These are phyloP conservation scores for Chiropotes sagulatus DNA, from an alignment of 2,797 vertebrate species.

Conservation along the genomic window DNA sequence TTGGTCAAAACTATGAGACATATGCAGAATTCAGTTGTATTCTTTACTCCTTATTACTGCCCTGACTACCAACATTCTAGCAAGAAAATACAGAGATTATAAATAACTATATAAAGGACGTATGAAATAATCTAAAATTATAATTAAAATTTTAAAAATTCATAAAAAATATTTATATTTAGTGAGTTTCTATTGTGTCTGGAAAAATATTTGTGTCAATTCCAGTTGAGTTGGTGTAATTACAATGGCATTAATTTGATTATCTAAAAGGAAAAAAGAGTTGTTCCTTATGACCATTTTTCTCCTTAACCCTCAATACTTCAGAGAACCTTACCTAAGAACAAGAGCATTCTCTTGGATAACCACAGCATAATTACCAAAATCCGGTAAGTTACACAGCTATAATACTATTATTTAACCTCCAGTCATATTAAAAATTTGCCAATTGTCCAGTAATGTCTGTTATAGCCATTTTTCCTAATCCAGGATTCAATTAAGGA, in stretches of 20 bases:
- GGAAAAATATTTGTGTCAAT: not conserved
- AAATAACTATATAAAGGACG: not conserved
- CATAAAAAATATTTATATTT: not conserved
- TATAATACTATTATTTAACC: not conserved
- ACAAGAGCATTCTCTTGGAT: not conserved
- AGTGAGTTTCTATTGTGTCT: not conserved
- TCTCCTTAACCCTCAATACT: not conserved
- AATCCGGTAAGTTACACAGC: not conserved
- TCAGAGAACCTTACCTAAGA: not conserved
- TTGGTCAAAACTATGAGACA: not conserved
- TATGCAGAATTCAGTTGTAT: not conserved
- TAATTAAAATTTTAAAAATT: not conserved
- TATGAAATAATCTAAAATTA: not conserved
- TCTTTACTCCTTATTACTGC: not conserved
- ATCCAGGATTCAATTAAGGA: not conserved
- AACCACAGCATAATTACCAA: not conserved
- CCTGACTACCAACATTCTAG: not conserved
- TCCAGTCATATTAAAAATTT: not conserved
- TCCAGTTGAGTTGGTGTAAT: not conserved
- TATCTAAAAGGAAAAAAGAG: not conserved
- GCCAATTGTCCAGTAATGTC: not conserved
- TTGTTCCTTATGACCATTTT: not conserved
- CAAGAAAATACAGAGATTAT: not conserved
- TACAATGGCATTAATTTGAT: not conserved
- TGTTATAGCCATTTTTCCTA: not conserved